Base-by-base conservation (phyloP, 1,140 invertebrate genomes). In the Papilio glaucus region DNA sequence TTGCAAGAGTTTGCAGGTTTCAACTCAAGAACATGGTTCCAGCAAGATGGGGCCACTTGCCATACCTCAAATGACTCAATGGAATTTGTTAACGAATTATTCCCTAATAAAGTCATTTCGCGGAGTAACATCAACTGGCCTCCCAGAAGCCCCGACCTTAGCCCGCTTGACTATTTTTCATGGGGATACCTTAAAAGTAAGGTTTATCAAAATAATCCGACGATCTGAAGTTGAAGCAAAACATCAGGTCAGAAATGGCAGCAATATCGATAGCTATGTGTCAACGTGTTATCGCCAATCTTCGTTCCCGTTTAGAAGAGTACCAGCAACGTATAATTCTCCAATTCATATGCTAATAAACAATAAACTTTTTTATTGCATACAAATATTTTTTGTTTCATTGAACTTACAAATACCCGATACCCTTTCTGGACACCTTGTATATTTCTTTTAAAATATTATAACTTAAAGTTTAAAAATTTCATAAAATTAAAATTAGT, bases 1-100 rank as follows among this genome's bases (percentile, higher is more conserved):
- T 75, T 77, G 68, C 74, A 77, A 72, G 62, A 72, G 41, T 72
- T 72, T 67, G 24, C 38, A 61, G 75, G 73, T 72, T 79, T 73
- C 49, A 82, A 81, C 63, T 67, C 42, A 65, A 74, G 74, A 72
- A 81, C 75, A 15, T 75, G 75, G 75, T 78, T 78, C 60, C 76
- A 80, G 67, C 74, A 78, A 72, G 45, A 60, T 57, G 45, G 77
- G 72, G 69, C 78, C 57, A 78, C 78, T 61, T 68, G 71, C 61
- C 74, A 78, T 68, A 76, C 49, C 33, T 73, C 74, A 72, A 78
- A 79, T 73, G 49, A 65, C 15, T 67, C 77, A 72, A 73, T 81
- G 38, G 74, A 71, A 67, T 67, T 72, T 74, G 77, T 81, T 65
- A 72, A 77, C 67, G 71, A 81, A 73, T 72, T 80, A 69, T 79